phyloP scores from a whole-genome alignment of 2,113 vertebrate species.

The Heterocephalus glaber region DNA sequence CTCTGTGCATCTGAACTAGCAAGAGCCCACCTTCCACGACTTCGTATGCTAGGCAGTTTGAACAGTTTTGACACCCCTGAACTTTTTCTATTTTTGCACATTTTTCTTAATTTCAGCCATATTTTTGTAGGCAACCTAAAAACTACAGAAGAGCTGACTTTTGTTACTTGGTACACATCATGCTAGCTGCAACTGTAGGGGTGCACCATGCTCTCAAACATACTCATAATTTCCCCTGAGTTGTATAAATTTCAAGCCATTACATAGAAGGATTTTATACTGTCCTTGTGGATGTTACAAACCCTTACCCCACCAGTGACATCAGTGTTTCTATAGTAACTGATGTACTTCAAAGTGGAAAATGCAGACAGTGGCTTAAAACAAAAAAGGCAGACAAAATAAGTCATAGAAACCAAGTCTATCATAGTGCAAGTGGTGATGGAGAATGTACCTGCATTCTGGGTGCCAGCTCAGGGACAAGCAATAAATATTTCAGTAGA shows the following conservation, averaged over 20 bases:
- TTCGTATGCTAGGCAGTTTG: background rate
- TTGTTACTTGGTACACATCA: background rate
- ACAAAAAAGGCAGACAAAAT: background rate
- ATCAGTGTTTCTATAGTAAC: slow-evolving; percentile 76
- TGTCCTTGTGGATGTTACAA: slow-evolving; percentile 57
- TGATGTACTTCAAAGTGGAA: slow-evolving; percentile 72
- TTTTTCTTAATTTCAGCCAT: background rate
- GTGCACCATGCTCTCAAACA: background rate
- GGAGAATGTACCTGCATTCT: background rate
- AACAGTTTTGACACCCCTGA: background rate
- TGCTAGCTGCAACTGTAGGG: background rate
- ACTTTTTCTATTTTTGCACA: background rate
- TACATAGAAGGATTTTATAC: slow-evolving; percentile 58
- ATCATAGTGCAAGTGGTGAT: background rate
- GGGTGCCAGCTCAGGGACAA: background rate
- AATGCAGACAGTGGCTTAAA: slow-evolving; percentile 66
- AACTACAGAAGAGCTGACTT: background rate
- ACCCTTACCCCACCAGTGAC: slow-evolving; percentile 61
- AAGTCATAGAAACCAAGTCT: slow-evolving; percentile 32
- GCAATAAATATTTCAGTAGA: slow-evolving; percentile 66
- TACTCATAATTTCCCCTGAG: slow-evolving; percentile 1
- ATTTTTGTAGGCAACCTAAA: background rate
- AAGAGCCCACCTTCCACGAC: background rate
- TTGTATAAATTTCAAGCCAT: slow-evolving; percentile 60
- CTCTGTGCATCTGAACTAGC: background rate